These are phyloP conservation scores for Bufotes viridis DNA, from an alignment of 2,797 vertebrate species.

Conservation along the genomic window DNA sequence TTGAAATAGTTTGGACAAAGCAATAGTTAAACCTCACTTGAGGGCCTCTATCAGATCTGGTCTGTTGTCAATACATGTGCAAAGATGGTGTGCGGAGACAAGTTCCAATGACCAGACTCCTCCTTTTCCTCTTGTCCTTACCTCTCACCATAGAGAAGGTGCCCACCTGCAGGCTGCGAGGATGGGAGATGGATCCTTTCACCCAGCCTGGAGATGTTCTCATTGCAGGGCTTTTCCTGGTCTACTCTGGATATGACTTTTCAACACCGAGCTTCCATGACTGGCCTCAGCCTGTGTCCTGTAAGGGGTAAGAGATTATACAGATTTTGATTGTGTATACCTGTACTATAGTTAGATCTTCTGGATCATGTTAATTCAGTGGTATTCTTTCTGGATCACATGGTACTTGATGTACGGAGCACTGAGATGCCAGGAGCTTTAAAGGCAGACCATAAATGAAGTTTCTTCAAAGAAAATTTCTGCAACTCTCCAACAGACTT, in stretches of 20 bases:
- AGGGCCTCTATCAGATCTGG: neutral
- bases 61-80: neutral
- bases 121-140: slow-evolving; percentile 1
- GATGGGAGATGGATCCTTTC: slow-evolving; percentile 39
- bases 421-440: too few relatives aligned
- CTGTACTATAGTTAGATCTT: neutral
- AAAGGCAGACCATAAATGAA: too few relatives aligned
- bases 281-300: neutral
- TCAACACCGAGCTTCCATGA: slow-evolving; percentile 11
- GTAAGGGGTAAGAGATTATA: slow-evolving; percentile 36
- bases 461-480: too few relatives aligned
- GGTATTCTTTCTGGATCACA: too few relatives aligned
- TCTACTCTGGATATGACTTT: slow-evolving; percentile 47
- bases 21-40: neutral
- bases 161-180: neutral
- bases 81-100: neutral
- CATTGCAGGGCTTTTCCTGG: slow-evolving; percentile 33
- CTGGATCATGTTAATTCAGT: too few relatives aligned
- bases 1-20: neutral
- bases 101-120: slow-evolving; percentile 7
- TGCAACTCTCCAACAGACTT: too few relatives aligned
- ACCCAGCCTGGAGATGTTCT: slow-evolving; percentile 33
- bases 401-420: too few relatives aligned
- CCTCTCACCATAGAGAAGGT: neutral
- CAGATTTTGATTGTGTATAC: neutral